Evolutionary conservation across 1,140 invertebrate species (phyloP).

Genomic region (Euwallacea similis): DNA sequence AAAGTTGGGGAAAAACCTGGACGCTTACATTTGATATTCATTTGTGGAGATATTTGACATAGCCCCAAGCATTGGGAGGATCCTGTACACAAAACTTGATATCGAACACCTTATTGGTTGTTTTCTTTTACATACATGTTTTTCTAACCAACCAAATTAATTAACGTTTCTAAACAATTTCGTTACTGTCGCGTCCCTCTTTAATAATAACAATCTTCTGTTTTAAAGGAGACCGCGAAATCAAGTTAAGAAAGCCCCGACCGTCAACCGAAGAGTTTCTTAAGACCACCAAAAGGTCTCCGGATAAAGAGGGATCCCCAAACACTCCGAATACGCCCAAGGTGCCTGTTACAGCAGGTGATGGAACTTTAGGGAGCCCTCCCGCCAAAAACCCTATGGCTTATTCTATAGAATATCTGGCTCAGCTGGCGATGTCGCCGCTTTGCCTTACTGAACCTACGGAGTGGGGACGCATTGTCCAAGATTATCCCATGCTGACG

Average conservation of each 20-base stretch:
- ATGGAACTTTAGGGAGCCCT: not conserved
- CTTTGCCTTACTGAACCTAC: slow-evolving; percentile 57
- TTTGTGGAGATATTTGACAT: too few species aligned
- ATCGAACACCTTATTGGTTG: too few species aligned
- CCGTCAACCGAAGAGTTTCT: slow-evolving; percentile 48
- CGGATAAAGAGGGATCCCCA: slow-evolving; percentile 25
- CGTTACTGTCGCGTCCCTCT: too few species aligned
- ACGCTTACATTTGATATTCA: too few species aligned
- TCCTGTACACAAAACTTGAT: too few species aligned
- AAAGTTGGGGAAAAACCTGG: too few species aligned
- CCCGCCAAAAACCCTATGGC: slow-evolving; percentile 23
- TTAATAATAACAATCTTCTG: slow-evolving; percentile 5
- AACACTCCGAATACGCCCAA: slow-evolving; percentile 17
- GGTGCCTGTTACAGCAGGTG: not conserved
- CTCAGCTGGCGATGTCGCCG: slow-evolving; percentile 59
- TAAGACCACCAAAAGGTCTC: slow-evolving; percentile 40
- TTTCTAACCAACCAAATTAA: too few species aligned
- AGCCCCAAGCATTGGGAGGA: too few species aligned
- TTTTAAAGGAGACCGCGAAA: slow-evolving; percentile 33
- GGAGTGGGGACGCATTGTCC: slow-evolving; percentile 60
- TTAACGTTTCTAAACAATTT: too few species aligned
- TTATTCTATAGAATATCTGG: slow-evolving; percentile 59
- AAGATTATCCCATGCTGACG: slow-evolving; percentile 58
- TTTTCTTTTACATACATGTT: too few species aligned
- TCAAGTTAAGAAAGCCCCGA: slow-evolving; percentile 47